These are phyloP conservation scores for Propithecus coquereli DNA, from an alignment of 2,113 vertebrate species.

Conservation along the genomic window DNA sequence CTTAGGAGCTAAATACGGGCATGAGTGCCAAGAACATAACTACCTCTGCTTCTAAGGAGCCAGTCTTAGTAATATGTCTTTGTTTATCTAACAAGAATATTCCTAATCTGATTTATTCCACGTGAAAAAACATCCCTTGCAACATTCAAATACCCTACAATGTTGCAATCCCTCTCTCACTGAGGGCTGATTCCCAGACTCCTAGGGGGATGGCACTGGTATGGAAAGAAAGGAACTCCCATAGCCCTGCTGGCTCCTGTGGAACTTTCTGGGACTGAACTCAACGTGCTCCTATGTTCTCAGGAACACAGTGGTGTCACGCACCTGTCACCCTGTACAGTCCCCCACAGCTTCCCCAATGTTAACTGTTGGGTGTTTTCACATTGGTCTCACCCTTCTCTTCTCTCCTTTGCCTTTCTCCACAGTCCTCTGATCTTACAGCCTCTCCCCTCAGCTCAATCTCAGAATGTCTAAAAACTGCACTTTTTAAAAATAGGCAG, in stretches of 20 bases:
- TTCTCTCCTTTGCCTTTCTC: not conserved
- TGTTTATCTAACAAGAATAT: not conserved
- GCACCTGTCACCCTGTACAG: not conserved
- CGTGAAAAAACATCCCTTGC: not conserved
- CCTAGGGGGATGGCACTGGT: not conserved
- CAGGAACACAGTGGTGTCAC: accelerated
- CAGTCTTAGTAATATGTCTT: not conserved
- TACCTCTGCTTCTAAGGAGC: not conserved
- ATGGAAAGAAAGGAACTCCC: not conserved
- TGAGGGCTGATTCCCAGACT: not conserved
- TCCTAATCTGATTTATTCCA: not conserved
- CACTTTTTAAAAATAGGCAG: not conserved
- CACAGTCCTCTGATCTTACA: not conserved
- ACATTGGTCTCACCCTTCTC: accelerated
- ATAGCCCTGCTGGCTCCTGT: accelerated
- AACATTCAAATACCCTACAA: not conserved
- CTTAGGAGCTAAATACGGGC: not conserved
- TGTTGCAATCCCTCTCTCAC: not conserved
- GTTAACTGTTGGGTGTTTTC: not conserved
- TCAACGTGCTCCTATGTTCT: accelerated
- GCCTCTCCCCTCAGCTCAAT: not conserved
- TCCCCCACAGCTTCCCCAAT: accelerated
- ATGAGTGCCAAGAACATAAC: not conserved
- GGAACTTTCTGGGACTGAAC: not conserved
- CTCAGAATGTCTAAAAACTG: not conserved